These are phyloP conservation scores for Lates japonicus DNA, from an alignment of 2,797 vertebrate genomes.

Conservation along the genomic window DNA sequence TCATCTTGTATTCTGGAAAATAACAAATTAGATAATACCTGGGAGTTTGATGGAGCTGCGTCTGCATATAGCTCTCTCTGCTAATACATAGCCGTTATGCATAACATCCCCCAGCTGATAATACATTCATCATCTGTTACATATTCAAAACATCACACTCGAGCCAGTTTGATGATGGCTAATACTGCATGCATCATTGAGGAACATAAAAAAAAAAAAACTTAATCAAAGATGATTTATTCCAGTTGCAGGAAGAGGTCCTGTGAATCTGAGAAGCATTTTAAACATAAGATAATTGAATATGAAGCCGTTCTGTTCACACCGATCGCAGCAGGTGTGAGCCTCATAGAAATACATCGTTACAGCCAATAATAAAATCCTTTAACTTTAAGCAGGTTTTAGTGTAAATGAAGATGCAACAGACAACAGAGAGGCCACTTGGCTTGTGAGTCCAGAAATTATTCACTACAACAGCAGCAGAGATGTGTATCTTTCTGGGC, in stretches of 20 bases:
- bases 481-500: conserved; percentile 78
- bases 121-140: conserved; percentile 79
- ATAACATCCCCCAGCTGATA: conserved; percentile 67
- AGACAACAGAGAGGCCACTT: conserved; percentile 57
- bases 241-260: conserved; percentile 63
- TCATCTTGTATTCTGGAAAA: conserved; percentile 39
- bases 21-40: conserved; percentile 63
- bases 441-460: conserved; percentile 64
- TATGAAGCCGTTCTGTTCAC: conserved; percentile 35
- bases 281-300: conserved; percentile 63
- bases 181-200: conserved; percentile 70
- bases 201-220: conserved; percentile 56
- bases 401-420: conserved; percentile 51
- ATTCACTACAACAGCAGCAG: conserved; percentile 54
- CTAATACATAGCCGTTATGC: conserved; percentile 59
- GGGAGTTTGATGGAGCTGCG: conserved; percentile 39
- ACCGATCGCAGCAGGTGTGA: conserved; percentile 38
- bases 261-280: conserved; percentile 57
- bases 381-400: conserved; percentile 40
- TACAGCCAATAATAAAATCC: conserved; percentile 36
- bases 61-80: conserved; percentile 42
- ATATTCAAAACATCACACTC: conserved; percentile 79
- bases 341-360: conserved; percentile 17
- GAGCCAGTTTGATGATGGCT: conserved; percentile 75
- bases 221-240: conserved; percentile 76